These are phyloP conservation scores for Damaliscus lunatus DNA, from an alignment of 2,113 vertebrate genomes.

Conservation along the genomic window DNA sequence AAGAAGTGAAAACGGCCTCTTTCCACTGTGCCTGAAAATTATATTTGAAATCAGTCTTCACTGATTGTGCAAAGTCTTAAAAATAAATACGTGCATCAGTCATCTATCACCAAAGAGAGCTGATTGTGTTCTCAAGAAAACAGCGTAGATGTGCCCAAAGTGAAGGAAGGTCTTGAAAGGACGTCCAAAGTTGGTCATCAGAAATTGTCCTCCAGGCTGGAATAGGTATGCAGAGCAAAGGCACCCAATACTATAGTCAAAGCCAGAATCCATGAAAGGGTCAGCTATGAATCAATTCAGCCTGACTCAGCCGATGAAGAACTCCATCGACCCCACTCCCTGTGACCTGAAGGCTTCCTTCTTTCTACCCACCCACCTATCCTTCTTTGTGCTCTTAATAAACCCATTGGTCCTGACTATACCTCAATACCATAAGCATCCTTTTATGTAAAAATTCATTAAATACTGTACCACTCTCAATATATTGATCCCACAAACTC, in stretches of 20 bases:
- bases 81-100: not conserved
- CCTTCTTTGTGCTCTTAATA: not conserved
- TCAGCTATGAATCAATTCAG: not conserved
- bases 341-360: not conserved
- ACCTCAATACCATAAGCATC: not conserved
- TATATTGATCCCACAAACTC: slow-evolving; percentile 73
- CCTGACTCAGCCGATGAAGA: not conserved
- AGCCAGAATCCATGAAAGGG: not conserved
- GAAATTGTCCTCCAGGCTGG: not conserved
- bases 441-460: slow-evolving; percentile 54
- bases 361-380: not conserved
- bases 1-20: slow-evolving; percentile 19
- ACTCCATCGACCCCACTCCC: accelerated
- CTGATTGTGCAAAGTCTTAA: not conserved
- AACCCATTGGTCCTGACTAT: not conserved
- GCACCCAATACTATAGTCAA: not conserved
- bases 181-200: not conserved
- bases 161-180: not conserved
- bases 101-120: not conserved
- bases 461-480: slow-evolving; percentile 54
- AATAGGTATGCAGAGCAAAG: not conserved
- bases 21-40: not conserved
- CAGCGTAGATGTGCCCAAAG: not conserved
- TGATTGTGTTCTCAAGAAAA: not conserved
- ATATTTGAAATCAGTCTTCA: not conserved